Evolutionary conservation across 2,888 invertebrate species (phyloP), one percentile per base, ranked within the genome.

Genomic region (Julus scanicus): DNA sequence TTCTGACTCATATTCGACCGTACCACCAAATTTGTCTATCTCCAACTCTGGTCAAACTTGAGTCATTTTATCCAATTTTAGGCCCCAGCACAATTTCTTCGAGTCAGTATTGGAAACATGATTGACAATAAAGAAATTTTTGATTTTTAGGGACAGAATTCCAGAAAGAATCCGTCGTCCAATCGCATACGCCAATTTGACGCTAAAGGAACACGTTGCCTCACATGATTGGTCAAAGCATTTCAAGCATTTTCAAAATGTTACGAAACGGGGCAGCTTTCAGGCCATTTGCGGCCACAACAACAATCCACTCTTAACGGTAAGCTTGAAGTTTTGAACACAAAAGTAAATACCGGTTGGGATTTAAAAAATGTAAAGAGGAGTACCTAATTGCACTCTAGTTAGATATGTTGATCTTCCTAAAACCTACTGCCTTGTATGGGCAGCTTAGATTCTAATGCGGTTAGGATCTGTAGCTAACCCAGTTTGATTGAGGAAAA

Each of bases 141-240:
- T 63, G 6, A 20, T 63, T 87, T 87, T 71, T 40, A 88, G 88
- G 17, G 85, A 53, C 8, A 49, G 37, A 48, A 15, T 49, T 84
- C 85, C 85, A 8, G 49, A 48, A 13, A 15, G 20, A 39, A 88
- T 88, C n/a, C 48, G 83, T n/a, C 29, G 63, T n/a, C 88, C 88
- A 37, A 13, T 8, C 13, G 29, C 53, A 11, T 85, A 49, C 20
- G 57, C 49, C 17, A 88, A 88, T 29, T n/a, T 39, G n/a, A 53
- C 88, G 17, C 53, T 88, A 20, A 49, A 84, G 44, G 84, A 84
- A 29, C 85, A 88, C 80, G 20, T 88, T n/a, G 29, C 85, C 20
- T 53, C 37, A 11, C 49, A 88, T 40, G 89, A 39, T 89, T 90
- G 40, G 84, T 57, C 29, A 88, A 90, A 89, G 88, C 89, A n/a